Evolutionary conservation across 2,113 vertebrate species (phyloP).

Genomic region (Xyliphius kryptos): DNA sequence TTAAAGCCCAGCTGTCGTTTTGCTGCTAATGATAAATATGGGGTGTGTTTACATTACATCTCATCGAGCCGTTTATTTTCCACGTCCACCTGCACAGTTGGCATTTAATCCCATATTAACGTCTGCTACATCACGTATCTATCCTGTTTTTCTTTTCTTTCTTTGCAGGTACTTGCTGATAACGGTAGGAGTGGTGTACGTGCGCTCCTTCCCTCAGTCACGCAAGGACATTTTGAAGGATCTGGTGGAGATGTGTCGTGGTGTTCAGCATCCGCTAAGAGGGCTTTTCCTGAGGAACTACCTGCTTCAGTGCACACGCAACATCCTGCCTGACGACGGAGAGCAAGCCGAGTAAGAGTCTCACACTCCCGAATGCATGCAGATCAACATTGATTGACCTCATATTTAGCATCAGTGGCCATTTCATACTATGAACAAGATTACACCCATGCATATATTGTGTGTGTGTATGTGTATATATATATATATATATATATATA

Average conservation of each 20-base stretch:
- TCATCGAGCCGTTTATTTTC: neutral
- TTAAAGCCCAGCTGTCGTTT: neutral
- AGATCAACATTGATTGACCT: no score
- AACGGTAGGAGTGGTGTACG: conserved; percentile 96
- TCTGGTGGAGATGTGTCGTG: conserved; percentile 98
- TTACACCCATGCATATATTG: no score
- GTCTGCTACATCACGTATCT: neutral
- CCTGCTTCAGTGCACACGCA: conserved; percentile 92
- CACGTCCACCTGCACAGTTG: neutral
- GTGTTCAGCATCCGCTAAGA: conserved; percentile 94
- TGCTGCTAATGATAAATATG: neutral
- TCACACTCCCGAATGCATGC: no score
- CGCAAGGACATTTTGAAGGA: conserved; percentile 97
- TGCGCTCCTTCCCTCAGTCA: conserved; percentile 98
- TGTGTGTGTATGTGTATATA: no score
- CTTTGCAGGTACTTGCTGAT: conserved; percentile 84
- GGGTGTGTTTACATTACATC: no score
- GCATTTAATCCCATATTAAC: neutral
- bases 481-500: no score
- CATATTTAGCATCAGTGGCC: no score
- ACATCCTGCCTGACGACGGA: conserved; percentile 94
- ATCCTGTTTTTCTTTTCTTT: neutral
- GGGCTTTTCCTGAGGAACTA: conserved; percentile 97
- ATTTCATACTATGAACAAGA: no score
- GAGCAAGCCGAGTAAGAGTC: conserved; percentile 89